A percentile compares a stretch with the other conserved stretches of the same genome.
These are phyloP conservation scores for Gorilla gorilla DNA, from an alignment of 2,113 vertebrate species.

Conservation along the genomic window DNA sequence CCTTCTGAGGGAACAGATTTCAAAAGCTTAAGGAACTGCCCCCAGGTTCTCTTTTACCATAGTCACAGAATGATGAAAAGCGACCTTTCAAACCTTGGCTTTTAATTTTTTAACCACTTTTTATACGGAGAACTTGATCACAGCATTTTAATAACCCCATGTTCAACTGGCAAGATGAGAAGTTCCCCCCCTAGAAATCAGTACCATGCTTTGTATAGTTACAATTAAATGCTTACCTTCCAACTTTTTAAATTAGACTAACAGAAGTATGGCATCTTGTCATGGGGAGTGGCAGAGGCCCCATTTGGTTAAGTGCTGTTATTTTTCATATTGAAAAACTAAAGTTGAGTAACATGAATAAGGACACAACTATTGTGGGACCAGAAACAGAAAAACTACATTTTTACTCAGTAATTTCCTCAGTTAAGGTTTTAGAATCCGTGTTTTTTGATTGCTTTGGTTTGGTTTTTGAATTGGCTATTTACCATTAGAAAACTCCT, in stretches of 20 bases:
- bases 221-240: neutral
- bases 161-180: neutral
- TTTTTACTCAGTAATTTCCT: neutral
- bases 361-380: neutral
- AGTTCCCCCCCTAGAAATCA: neutral
- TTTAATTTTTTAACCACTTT: neutral
- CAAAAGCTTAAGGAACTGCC: neutral
- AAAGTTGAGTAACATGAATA: neutral
- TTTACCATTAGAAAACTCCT: slow-evolving; percentile 10
- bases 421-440: neutral
- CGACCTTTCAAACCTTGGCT: neutral
- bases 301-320: neutral
- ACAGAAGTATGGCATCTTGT: neutral
- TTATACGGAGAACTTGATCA: neutral
- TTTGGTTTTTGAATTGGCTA: neutral
- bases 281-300: neutral
- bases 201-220: neutral
- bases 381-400: neutral
- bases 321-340: slow-evolving; percentile 19
- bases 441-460: neutral
- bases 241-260: neutral
- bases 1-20: neutral
- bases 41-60: neutral
- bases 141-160: neutral
- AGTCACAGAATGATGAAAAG: neutral